Conservation (phyloP, 2,888 invertebrate species). For the Geotrupes spiniger region DNA sequence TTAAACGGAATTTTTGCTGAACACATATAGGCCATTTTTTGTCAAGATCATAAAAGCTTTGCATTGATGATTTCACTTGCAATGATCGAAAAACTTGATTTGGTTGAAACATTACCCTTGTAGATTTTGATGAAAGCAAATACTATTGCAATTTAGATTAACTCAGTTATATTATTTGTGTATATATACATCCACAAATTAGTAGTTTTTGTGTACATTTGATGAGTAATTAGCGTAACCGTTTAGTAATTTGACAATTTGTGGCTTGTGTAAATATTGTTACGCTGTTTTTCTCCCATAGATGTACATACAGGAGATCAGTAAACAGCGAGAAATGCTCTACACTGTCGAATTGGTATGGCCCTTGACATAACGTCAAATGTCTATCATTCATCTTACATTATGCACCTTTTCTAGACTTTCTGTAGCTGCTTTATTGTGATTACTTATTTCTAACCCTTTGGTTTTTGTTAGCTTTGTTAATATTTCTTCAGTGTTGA, state of each 20-base stretch:
- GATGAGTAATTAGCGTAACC: constrained; percentile 26
- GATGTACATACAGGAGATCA: constrained; percentile 89
- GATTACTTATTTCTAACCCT: too few species aligned
- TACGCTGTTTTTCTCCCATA: constrained; percentile 57
- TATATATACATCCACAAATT: constrained; percentile 4
- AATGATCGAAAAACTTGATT: too few species aligned
- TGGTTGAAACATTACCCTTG: neutral
- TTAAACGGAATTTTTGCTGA: too few species aligned
- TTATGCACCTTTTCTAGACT: constrained; percentile 17
- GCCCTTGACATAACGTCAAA: constrained; percentile 38
- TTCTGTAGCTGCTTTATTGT: constrained; percentile 1
- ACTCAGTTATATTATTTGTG: neutral
- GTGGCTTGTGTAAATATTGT: constrained; percentile 48
- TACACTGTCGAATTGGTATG: constrained; percentile 82
- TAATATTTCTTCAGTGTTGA: too few species aligned
- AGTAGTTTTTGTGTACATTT: too few species aligned
- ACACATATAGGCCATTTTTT: too few species aligned
- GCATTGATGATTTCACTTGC: too few species aligned
- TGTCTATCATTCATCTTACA: constrained; percentile 24
- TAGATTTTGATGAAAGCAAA: neutral
- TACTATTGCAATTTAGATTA: neutral
- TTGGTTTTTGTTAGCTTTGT: too few species aligned
- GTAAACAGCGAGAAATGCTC: constrained; percentile 79
- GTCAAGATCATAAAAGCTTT: too few species aligned
- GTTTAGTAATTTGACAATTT: constrained; percentile 20